These are phyloP conservation scores for Apteryx mantelli DNA, from an alignment of 2,113 vertebrate species.

Conservation along the genomic window DNA sequence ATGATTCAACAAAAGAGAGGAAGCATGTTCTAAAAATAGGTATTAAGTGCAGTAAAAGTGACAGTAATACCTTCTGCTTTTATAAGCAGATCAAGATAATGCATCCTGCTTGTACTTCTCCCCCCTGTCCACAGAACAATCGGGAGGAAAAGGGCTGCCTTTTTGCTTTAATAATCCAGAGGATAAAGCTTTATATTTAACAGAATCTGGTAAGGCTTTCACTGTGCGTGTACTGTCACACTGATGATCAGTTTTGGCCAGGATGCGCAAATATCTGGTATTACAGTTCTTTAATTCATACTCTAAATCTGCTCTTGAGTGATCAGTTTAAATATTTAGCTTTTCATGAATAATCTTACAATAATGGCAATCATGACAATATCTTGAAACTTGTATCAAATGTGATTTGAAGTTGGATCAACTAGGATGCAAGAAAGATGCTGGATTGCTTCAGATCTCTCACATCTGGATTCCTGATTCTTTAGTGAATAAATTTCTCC, in stretches of 20 bases:
- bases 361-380: neutral
- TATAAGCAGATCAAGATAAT: conserved; percentile 63
- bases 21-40: conserved; percentile 44
- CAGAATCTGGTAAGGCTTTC: neutral
- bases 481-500: neutral
- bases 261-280: neutral
- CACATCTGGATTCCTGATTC: neutral
- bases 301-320: neutral
- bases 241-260: neutral
- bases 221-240: neutral
- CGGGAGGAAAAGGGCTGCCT: neutral
- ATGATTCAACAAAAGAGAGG: neutral
- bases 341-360: neutral
- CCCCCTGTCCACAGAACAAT: neutral
- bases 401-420: neutral
- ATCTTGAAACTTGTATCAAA: neutral
- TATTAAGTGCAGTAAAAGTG: conserved; percentile 48
- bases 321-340: neutral
- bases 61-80: conserved; percentile 50
- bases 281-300: neutral
- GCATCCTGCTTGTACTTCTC: neutral
- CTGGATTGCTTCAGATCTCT: neutral
- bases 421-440: neutral
- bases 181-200: neutral
- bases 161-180: neutral